Base-by-base conservation (phyloP, 2,888 invertebrate species). In the Drosophila anomalata region DNA sequence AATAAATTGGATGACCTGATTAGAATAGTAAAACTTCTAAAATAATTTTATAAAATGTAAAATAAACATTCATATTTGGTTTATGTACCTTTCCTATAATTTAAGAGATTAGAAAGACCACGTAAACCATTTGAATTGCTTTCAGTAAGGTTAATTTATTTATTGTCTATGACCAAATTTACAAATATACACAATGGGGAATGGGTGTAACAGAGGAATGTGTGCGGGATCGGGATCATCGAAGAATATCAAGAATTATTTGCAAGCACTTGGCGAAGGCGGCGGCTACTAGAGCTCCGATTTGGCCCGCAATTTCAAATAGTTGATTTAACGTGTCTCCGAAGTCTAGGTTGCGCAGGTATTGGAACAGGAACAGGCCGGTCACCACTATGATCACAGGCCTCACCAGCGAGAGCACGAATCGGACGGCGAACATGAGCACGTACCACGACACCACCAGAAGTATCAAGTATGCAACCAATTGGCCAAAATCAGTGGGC, bases 371-470 rank as follows among this genome's bases (percentile, higher is more conserved):
- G 24, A 85, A 46, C 9, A 87, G 48, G 8, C 75, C 89, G 5
- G 70, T 51, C 22, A 75, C 57, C 31, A 82, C 73, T 4, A 88
- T 29, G 14, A 90, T 63, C 20, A 87, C 50, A 22, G 89, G 90
- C 85, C 85, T 84, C n/a, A 90, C 69, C 4, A 90, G 72, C 2
- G 78, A 78, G n/a, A 90, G 14, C 36, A 90, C 9, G 14, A 83
- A 69, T 8, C 86, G 86, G 3, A 77, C 50, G 3, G 73, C 31
- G 73, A 78, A 88, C 1, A 87, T 22, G 2, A 90, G 14, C 9
- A 72, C 54, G 58, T 85, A 90, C 88, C 89, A 91, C 0, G 77
- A 73, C n/a, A 88, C 44, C 1, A 89, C 14, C 3, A 89, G 62
- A 0, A 91, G 39, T 1, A 73, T 20, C n/a, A 90, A 36, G 48